These are phyloP conservation scores for Megaceryle maxima DNA, from an alignment of 2,113 vertebrate species.

Conservation along the genomic window DNA sequence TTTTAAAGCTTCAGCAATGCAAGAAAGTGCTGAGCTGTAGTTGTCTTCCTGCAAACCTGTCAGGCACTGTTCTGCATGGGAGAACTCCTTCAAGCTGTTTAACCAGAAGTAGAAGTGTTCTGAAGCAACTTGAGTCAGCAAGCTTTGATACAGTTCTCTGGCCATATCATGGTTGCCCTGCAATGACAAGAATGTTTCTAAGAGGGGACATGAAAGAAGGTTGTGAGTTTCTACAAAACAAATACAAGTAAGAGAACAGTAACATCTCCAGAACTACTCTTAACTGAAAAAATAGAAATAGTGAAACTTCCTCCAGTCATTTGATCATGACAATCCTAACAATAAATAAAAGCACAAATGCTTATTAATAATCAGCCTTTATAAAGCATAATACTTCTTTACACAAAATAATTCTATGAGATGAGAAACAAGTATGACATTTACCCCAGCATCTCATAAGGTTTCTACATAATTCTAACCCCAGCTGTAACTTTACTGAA, in stretches of 20 bases:
- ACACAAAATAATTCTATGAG: not conserved
- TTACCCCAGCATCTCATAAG: not conserved
- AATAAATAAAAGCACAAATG: not conserved
- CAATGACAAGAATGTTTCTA: not conserved
- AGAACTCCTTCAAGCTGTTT: conserved; percentile 97
- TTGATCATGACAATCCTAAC: not conserved
- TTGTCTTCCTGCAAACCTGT: conserved; percentile 86
- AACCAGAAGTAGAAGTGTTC: conserved; percentile 99
- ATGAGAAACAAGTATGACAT: not conserved
- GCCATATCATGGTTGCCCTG: conserved; percentile 97
- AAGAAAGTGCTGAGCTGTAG: conserved; percentile 88
- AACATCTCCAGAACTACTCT: not conserved
- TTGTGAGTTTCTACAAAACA: not conserved
- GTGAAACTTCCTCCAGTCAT: not conserved
- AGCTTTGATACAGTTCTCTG: conserved; percentile 92
- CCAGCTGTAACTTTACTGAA: not conserved
- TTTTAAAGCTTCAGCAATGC: conserved; percentile 91
- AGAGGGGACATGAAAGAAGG: not conserved
- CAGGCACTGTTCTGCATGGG: conserved; percentile 92
- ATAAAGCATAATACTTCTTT: not conserved
- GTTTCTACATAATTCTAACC: not conserved
- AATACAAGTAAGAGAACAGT: not conserved
- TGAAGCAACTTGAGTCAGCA: conserved; percentile 94
- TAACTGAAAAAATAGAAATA: not conserved
- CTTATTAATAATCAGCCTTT: not conserved